Evolutionary conservation across 2,113 vertebrate species (phyloP), one percentile per base, ranked within the genome.

Genomic region (Naja naja): DNA sequence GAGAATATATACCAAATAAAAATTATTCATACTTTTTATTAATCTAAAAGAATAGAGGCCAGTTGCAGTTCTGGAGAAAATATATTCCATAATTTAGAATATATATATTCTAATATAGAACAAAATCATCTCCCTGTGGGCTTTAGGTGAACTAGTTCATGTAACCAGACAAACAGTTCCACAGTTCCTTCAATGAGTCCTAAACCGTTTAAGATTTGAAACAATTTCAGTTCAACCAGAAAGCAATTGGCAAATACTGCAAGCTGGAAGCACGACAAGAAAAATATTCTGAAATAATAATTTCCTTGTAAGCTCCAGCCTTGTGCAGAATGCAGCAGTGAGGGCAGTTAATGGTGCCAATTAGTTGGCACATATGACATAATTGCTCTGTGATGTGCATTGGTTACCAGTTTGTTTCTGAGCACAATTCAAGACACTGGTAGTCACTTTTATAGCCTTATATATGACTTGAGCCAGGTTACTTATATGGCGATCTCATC

Each of bases 271-370:
- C 74, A 81, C 69, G 89, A 91, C 3, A 92, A 64, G 0, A 1
- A 90, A 89, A 91, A 93, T 5, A 22, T 74, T 45, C 25, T 90
- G 34, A 95, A 94, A 94, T 8, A 39, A 47, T 87, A 91, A 34
- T 74, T 92, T 81, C 8, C 81, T 94, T 89, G 43, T 43, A 7
- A 43, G 25, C 7, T 90, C 56, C 60, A 43, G 1, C 74, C 74
- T 81, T 81, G 34, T 9, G 34, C 34, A 39, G 34, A 81, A 81
- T 39, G 18, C 6, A 81, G 74, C 6, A 39, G 74, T 81, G 74
- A 11, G 6, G 7, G 6, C 74, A 81, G 34, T 81, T 81, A 39
- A 81, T 81, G 18, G 74, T 39, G 34, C 34, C 34, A 20, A 3
- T 39, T 22, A 81, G 16, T 39, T 81, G 7, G 74, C 74, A 39